phyloP scores from a whole-genome alignment of 2,113 vertebrate species.

The Desmodus rotundus region DNA sequence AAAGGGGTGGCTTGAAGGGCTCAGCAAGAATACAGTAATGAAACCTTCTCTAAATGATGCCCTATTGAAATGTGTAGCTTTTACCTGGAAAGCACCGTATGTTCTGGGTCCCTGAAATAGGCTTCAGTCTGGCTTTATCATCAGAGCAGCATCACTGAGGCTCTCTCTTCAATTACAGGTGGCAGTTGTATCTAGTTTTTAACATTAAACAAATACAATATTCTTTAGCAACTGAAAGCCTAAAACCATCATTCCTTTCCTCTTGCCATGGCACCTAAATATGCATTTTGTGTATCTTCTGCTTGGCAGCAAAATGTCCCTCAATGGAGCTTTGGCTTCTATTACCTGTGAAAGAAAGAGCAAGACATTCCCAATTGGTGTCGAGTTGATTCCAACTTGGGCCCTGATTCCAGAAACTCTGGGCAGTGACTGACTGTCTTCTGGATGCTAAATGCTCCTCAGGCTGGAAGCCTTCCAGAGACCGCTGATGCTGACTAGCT shows the following conservation, averaged over 20 bases:
- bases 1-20: not conserved
- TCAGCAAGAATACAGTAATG: not conserved
- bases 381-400: not conserved
- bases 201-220: not conserved
- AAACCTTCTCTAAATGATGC: not conserved
- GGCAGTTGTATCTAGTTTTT: not conserved
- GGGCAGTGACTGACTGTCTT: not conserved
- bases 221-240: not conserved
- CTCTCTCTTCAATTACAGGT: not conserved
- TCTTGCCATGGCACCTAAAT: not conserved
- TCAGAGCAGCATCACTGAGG: not conserved
- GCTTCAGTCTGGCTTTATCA: not conserved
- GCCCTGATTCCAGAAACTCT: not conserved
- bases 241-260: not conserved
- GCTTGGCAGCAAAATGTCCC: not conserved
- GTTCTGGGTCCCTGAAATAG: not conserved
- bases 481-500: not conserved
- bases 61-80: not conserved
- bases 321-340: not conserved
- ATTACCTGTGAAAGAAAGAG: not conserved
- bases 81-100: not conserved
- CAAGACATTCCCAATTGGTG: not conserved
- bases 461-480: not conserved
- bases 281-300: not conserved
- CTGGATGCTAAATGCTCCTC: too few relatives aligned